These are phyloP conservation scores for Nibea albiflora DNA, from an alignment of 2,113 vertebrate genomes.

Conservation along the genomic window DNA sequence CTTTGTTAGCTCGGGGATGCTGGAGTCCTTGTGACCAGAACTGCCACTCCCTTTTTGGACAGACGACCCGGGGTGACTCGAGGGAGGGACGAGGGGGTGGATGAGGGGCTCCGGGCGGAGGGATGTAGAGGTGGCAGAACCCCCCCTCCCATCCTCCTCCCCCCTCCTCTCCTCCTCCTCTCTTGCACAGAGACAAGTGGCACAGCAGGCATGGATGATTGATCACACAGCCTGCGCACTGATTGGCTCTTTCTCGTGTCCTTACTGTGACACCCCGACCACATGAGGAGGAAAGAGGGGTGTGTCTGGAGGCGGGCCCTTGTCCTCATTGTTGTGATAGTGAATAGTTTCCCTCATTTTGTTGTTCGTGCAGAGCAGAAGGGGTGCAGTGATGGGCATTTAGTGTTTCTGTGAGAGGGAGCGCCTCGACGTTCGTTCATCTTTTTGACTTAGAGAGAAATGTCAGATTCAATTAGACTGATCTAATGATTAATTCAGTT, in stretches of 20 bases:
- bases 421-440: neutral
- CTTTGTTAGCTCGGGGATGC: constrained; percentile 81
- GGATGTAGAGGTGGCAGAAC: constrained; percentile 23
- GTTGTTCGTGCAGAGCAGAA: constrained; percentile 14
- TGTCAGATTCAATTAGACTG: neutral
- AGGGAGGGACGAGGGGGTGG: constrained; percentile 21
- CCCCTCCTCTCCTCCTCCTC: neutral
- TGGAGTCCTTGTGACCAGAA: constrained; percentile 78
- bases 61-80: constrained; percentile 35
- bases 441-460: neutral
- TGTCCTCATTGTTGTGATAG: constrained; percentile 55
- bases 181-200: constrained; percentile 53
- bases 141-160: neutral
- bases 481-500: too few relatives aligned
- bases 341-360: constrained; percentile 39
- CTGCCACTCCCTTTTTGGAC: constrained; percentile 74
- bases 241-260: constrained; percentile 54
- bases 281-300: constrained; percentile 35
- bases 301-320: constrained; percentile 42
- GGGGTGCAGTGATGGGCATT: neutral
- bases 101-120: neutral
- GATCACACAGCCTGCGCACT: constrained; percentile 47
- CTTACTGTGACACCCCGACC: constrained; percentile 23
- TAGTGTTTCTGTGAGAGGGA: neutral
- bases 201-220: constrained; percentile 56